Conservation (phyloP, 1,140 invertebrate species). For the Chironomus striatipennis region DNA sequence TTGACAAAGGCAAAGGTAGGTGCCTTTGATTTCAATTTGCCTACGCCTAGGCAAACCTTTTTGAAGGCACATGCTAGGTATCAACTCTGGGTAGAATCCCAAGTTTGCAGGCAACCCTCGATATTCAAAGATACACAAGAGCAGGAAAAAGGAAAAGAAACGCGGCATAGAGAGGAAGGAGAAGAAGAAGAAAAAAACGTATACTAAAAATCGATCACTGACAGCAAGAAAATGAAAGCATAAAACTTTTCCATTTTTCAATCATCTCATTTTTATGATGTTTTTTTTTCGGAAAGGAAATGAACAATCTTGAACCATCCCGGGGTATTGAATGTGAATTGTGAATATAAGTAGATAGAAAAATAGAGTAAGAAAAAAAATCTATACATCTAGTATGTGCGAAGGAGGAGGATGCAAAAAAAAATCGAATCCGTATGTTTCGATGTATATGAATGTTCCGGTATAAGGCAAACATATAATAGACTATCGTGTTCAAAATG, state of each 20-base stretch:
- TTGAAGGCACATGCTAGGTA: too few relatives aligned
- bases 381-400: not conserved
- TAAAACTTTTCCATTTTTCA: slow-evolving; percentile 23
- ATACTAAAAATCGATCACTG: slow-evolving; percentile 12
- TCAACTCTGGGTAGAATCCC: too few relatives aligned
- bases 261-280: slow-evolving; percentile 23
- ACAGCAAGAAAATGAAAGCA: slow-evolving; percentile 5
- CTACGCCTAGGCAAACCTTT: too few relatives aligned
- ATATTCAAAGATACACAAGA: too few relatives aligned
- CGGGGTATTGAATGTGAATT: not conserved
- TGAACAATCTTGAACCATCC: slow-evolving; percentile 16
- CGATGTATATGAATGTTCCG: slow-evolving; percentile 3
- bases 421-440: slow-evolving; percentile 19
- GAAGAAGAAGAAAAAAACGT: not conserved
- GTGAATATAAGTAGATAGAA: not conserved
- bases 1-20: too few relatives aligned
- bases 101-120: too few relatives aligned
- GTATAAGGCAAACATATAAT: slow-evolving; percentile 21
- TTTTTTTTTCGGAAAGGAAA: slow-evolving; percentile 18
- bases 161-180: not conserved
- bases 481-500: not conserved
- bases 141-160: too few relatives aligned
- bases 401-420: not conserved
- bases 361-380: not conserved
- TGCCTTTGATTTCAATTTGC: too few relatives aligned